Conservation (phyloP, 1,140 invertebrate genomes). For the Camponotus vicinus region DNA sequence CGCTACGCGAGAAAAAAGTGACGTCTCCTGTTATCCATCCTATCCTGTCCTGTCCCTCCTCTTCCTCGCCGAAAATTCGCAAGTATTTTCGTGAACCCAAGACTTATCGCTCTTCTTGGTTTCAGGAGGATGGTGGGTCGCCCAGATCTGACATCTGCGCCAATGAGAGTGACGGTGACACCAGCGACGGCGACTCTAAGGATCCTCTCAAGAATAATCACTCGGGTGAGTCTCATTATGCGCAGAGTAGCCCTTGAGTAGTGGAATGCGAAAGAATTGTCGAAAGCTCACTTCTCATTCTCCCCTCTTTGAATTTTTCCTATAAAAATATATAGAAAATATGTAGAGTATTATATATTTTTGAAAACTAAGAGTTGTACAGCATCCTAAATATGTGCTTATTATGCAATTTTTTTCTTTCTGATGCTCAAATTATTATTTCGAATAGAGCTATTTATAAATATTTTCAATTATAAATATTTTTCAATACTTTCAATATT, state of each 20-base stretch:
- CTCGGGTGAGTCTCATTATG: conserved; percentile 74
- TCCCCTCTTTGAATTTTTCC: too few relatives aligned
- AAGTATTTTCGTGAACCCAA: conserved; percentile 38
- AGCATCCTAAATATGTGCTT: neutral
- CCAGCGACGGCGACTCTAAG: conserved; percentile 83
- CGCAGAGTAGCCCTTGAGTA: neutral
- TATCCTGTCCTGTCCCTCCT: neutral
- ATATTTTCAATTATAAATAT: too few relatives aligned
- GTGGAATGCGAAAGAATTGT: neutral
- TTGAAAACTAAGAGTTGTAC: neutral
- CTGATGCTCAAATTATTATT: neutral
- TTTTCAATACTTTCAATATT: neutral
- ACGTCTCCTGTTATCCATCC: too few relatives aligned
- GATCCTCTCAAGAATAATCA: conserved; percentile 81
- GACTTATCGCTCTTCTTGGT: conserved; percentile 61
- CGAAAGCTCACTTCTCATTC: neutral
- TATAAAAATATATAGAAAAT: too few relatives aligned
- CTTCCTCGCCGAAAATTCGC: conserved; percentile 40
- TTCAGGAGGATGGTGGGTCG: conserved; percentile 83
- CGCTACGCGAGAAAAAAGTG: neutral
- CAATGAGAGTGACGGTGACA: conserved; percentile 84
- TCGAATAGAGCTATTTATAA: neutral
- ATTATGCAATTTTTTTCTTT: neutral
- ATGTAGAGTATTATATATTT: neutral
- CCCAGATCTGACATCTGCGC: conserved; percentile 84